phyloP scores from a whole-genome alignment of 2,797 vertebrate species.

The Gastrophryne carolinensis region DNA sequence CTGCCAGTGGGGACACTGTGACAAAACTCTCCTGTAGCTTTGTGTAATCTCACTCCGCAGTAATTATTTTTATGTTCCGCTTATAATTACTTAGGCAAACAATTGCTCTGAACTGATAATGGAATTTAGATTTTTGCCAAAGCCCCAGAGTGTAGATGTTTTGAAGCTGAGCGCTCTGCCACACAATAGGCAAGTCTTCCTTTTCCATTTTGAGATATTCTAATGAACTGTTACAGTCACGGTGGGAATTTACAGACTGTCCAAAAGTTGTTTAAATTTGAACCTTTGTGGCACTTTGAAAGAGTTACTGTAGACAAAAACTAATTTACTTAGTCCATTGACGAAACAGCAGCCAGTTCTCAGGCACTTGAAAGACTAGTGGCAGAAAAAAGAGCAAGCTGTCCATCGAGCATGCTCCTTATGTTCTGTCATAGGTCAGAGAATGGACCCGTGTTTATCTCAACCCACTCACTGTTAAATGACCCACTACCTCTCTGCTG shows the following conservation, averaged over 20 bases:
- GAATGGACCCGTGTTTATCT: too few relatives aligned
- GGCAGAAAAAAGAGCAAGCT: too few relatives aligned
- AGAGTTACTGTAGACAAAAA: background rate
- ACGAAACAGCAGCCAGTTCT: too few relatives aligned
- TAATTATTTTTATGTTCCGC: conserved; percentile 16
- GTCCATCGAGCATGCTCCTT: too few relatives aligned
- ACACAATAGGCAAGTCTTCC: conserved; percentile 9
- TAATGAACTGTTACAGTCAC: conserved; percentile 13
- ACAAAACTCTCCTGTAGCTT: background rate
- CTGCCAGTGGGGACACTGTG: background rate
- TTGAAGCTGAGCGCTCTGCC: conserved; percentile 25
- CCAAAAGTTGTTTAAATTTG: background rate
- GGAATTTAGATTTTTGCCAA: conserved; percentile 28
- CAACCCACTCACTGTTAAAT: too few relatives aligned
- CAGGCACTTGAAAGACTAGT: too few relatives aligned
- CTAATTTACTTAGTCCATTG: background rate
- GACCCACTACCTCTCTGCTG: too few relatives aligned
- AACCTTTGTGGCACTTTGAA: background rate
- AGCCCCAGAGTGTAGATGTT: conserved; percentile 16
- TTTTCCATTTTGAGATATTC: conserved; percentile 12
- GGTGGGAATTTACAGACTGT: background rate
- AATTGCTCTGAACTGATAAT: conserved; percentile 42
- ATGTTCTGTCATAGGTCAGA: too few relatives aligned
- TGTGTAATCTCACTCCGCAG: conserved; percentile 24
- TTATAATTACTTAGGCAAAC: conserved; percentile 49